Evolutionary conservation across 2,888 invertebrate genomes (phyloP).

Genomic region (Tipula helvola): DNA sequence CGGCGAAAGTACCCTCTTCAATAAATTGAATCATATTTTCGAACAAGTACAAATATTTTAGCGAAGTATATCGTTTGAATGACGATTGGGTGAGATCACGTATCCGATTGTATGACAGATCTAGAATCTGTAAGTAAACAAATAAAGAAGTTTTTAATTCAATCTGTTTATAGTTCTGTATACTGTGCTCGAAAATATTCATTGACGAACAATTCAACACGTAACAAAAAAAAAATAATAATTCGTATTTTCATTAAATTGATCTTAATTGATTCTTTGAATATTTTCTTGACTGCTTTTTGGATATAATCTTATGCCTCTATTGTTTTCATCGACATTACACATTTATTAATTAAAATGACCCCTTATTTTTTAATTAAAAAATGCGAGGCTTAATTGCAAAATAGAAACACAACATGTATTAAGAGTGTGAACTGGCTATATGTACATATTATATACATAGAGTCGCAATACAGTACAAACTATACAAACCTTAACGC

Average conservation of each 20-base stretch:
- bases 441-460: too few species aligned
- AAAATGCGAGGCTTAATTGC: not conserved
- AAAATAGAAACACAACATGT: not conserved
- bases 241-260: not conserved
- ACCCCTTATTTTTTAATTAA: not conserved
- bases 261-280: not conserved
- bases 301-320: not conserved
- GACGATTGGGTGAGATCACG: conserved; percentile 8
- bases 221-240: not conserved
- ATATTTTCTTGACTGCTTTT: not conserved
- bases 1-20: conserved; percentile 12
- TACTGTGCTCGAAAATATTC: not conserved
- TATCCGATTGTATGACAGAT: conserved; percentile 12
- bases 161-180: not conserved
- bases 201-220: not conserved
- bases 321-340: not conserved
- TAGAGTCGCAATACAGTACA: not conserved
- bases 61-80: not conserved
- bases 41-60: conserved; percentile 12
- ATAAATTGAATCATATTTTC: conserved; percentile 11
- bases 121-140: conserved; percentile 12
- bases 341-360: not conserved
- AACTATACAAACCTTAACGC: conserved; percentile 9
- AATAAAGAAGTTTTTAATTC: not conserved
- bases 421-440: not conserved